Evolutionary conservation across 2,797 vertebrate genomes (phyloP), one percentile per base, ranked within the genome.

Genomic region (Luscinia megarhynchos): DNA sequence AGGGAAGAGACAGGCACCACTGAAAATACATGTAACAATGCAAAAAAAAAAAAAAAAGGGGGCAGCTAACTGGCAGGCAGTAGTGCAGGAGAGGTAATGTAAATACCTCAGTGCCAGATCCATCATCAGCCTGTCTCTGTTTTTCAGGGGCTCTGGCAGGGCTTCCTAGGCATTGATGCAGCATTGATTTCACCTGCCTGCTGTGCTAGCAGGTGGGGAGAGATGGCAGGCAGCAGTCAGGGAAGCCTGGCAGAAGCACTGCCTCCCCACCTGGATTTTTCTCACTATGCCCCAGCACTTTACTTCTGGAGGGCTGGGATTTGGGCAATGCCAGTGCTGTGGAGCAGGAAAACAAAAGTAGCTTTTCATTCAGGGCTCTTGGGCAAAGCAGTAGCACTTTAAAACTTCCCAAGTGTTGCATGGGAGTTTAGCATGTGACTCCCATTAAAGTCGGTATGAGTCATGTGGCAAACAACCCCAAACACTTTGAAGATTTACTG

Each of bases 401-500:
- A 81, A 91, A 94, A 90, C 84, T 93, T 83, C 34, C 80, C 67
- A 41, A 96, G 95, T 54, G 79, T 57, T 90, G 61, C 82, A 88
- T 89, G 83, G 91, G 85, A 89, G 64, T 72, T 87, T 64, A 78
- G 87, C 94, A 89, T 96, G 93, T 95, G 95, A 97, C 94, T 89
- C 87, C 91, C 84, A 93, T 96, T 97, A 96, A 95, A 91, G 91
- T 80, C 57, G 27, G 63, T 62, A 84, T 93, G 85, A 95, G 88
- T 96, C 90, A 94, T 95, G 91, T 59, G 90, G 91, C 92, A 95
- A 95, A 94, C 86, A 88, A 92, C 46, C 72, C 67, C 9, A 5
- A 82, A 82, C 72, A 89, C 94, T 97, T 96, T 95, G 94, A 96
- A 95, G 86, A 96, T 94, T 86, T 46, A 82, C 38, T 83, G 82